These are phyloP conservation scores for Ophraella communa DNA, from an alignment of 2,888 invertebrate genomes.

Conservation along the genomic window DNA sequence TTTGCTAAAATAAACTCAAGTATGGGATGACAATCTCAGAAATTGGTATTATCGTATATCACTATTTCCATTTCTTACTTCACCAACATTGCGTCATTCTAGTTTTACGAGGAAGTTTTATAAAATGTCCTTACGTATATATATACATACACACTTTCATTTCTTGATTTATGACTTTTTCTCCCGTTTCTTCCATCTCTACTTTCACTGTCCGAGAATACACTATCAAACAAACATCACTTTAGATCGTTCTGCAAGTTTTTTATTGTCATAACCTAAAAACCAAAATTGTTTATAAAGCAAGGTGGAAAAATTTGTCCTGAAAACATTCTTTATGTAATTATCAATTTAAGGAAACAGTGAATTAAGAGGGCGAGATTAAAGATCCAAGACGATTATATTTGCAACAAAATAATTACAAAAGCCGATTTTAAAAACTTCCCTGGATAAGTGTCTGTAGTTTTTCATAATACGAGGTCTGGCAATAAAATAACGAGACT, in stretches of 20 bases:
- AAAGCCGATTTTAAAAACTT: no score
- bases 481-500: no score
- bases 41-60: slow-evolving; percentile 48
- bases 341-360: no score
- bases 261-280: neutral
- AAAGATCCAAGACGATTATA: no score
- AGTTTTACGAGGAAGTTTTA: slow-evolving; percentile 38
- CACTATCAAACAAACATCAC: neutral
- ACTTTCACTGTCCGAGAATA: neutral
- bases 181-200: slow-evolving; percentile 15
- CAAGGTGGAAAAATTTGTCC: neutral
- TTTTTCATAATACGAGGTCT: no score
- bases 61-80: slow-evolving; percentile 47
- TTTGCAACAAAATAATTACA: no score
- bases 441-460: no score
- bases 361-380: no score
- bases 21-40: slow-evolving; percentile 54
- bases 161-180: slow-evolving; percentile 31
- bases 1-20: slow-evolving; percentile 46
- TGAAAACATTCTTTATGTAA: neutral
- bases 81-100: slow-evolving; percentile 44
- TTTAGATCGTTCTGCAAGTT: neutral
- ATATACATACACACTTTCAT: slow-evolving; percentile 31
- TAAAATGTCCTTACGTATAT: slow-evolving; percentile 23
- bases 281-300: neutral